Base-by-base conservation (phyloP, 2,113 vertebrate species). In the Todiramphus chloris region DNA sequence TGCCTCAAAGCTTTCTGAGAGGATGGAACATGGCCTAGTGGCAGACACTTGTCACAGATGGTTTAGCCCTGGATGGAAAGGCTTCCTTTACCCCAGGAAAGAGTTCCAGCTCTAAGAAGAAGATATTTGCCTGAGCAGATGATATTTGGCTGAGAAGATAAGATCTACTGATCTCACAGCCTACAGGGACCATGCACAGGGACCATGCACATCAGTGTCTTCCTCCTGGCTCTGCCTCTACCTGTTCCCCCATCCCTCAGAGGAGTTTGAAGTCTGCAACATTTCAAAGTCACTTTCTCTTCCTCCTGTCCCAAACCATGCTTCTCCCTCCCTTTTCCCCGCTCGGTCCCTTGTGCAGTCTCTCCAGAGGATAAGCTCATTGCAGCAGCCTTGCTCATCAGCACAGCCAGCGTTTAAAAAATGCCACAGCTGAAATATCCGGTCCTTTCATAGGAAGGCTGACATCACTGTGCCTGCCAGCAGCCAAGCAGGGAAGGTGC, bases 341-440 rank as follows among this genome's bases (percentile, higher is more conserved):
- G 3, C 62, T 50, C 2, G 5, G 25, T 9, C 25, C 46, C 1
- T 0, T 8, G 39, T 19, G 28, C 28, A 30, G 33, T 55, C 21
- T 84, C 43, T 82, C 53, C 28, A 41, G 83, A 87, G 55, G 28
- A 16, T 37, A 77, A 90, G 58, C 46, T 56, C 46, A 50, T 50
- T 0, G 1, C 35, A 41, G 35, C 44, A 89, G 80, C 28, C 28
- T 51, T 63, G 53, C 58, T 91, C 58, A 82, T 70, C 83, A 72
- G 31, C 30, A 20, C 10, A 73, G 81, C 37, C 53, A 87, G 60
- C 1, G 2, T 89, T 92, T 86, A 90, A 35, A 92, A 78, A 76
- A 84, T 16, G 41, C 58, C 68, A 83, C 35, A 37, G 73, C 43
- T 75, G 68, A 82, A 85, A 67, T 83, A 80, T 63, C 30, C 53